Evolutionary conservation across 2,113 vertebrate species (phyloP).

Genomic region (Petromus typicus): DNA sequence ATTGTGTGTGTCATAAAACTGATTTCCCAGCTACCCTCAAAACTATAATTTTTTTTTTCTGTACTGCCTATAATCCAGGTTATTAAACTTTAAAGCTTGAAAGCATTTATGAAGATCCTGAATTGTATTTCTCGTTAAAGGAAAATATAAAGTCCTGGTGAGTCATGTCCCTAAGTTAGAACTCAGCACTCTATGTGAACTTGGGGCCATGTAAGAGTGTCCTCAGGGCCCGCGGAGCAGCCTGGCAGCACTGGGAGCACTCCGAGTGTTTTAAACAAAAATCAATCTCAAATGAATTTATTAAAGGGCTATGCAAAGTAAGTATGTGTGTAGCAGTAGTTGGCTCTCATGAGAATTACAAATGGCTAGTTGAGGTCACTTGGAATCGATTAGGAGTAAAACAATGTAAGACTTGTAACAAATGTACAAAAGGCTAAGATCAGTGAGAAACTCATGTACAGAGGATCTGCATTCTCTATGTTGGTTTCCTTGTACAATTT

Average conservation of each 20-base stretch:
- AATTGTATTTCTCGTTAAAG: slow-evolving; percentile 78
- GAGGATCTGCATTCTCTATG: slow-evolving; percentile 17
- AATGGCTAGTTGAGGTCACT: background rate
- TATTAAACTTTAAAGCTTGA: slow-evolving; percentile 76
- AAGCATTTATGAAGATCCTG: slow-evolving; percentile 68
- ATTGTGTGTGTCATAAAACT: slow-evolving; percentile 13
- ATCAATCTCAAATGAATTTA: slow-evolving; percentile 60
- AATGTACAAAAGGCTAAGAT: slow-evolving; percentile 52
- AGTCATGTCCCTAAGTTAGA: slow-evolving; percentile 54
- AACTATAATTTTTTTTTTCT: slow-evolving; percentile 53
- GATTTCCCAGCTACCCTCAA: slow-evolving; percentile 36
- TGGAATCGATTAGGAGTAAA: slow-evolving; percentile 44
- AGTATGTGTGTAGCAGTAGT: background rate
- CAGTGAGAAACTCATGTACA: background rate
- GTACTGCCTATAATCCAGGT: slow-evolving; percentile 53
- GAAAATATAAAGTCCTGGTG: slow-evolving; percentile 57
- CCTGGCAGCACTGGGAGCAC: slow-evolving; percentile 14
- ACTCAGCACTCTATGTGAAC: slow-evolving; percentile 49
- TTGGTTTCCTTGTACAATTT: slow-evolving; percentile 53
- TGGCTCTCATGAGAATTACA: slow-evolving; percentile 47
- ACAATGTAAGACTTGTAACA: slow-evolving; percentile 36
- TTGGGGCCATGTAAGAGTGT: slow-evolving; percentile 6
- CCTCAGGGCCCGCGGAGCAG: slow-evolving; percentile 16
- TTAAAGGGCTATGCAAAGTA: slow-evolving; percentile 45
- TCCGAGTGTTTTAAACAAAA: slow-evolving; percentile 66